phyloP scores from a whole-genome alignment of 2,113 vertebrate species.

The Typhlomys cinereus region DNA sequence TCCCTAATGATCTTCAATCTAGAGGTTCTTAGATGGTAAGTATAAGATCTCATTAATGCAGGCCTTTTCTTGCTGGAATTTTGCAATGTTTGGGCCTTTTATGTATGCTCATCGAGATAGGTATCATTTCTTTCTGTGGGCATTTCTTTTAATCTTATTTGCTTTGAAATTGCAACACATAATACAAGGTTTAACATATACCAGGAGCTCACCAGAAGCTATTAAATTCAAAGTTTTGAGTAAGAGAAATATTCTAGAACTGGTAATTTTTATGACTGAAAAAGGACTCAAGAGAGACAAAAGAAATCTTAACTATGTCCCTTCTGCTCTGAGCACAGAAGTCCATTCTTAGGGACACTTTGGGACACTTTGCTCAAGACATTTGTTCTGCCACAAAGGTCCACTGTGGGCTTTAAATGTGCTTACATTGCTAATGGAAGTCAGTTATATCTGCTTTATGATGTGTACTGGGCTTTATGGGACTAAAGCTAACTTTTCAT shows the following conservation, averaged over 20 bases:
- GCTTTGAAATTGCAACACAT: background rate
- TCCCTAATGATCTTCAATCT: background rate
- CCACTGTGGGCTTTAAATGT: background rate
- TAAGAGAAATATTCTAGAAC: constrained; percentile 16
- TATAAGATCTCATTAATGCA: background rate
- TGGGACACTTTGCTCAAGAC: background rate
- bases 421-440: background rate
- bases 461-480: background rate
- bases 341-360: constrained; percentile 16
- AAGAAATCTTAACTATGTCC: constrained; percentile 45
- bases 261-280: constrained; percentile 35
- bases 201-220: background rate
- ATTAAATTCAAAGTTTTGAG: constrained; percentile 11
- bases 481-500: background rate
- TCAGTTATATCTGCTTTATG: background rate
- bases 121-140: background rate
- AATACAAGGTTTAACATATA: background rate
- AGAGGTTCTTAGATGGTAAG: background rate
- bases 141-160: constrained; percentile 9
- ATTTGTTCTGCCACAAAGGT: background rate
- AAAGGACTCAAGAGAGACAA: constrained; percentile 21
- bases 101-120: background rate
- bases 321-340: background rate
- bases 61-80: constrained; percentile 13
- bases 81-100: background rate